Percentiles rank a stretch among this genome's conserved stretches.
These are phyloP conservation scores for Limonius californicus DNA, from an alignment of 1,140 invertebrate species.

Conservation along the genomic window DNA sequence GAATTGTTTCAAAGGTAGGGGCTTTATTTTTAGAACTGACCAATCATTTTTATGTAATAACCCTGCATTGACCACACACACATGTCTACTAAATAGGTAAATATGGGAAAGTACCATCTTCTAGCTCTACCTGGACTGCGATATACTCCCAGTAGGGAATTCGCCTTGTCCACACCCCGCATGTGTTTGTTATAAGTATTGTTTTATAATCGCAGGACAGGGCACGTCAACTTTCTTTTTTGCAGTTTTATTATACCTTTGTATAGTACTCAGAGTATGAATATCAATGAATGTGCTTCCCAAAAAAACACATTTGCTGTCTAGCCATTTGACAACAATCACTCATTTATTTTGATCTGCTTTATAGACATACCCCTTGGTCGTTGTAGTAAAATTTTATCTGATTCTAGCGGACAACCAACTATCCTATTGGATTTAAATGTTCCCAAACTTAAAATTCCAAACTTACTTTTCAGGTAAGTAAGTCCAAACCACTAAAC, in stretches of 20 bases:
- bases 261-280: not conserved
- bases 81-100: not conserved
- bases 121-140: slow-evolving; percentile 11
- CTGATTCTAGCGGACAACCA: slow-evolving; percentile 35
- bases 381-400: slow-evolving; percentile 44
- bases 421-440: slow-evolving; percentile 31
- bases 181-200: slow-evolving; percentile 18
- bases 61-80: slow-evolving; percentile 13
- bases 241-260: slow-evolving; percentile 16
- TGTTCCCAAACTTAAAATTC: slow-evolving; percentile 34
- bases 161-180: slow-evolving; percentile 15
- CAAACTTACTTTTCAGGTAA: slow-evolving; percentile 28
- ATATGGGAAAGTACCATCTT: slow-evolving; percentile 18
- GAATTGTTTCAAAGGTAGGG: slow-evolving; percentile 2
- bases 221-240: slow-evolving; percentile 5
- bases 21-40: not conserved
- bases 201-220: slow-evolving; percentile 5
- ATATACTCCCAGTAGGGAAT: slow-evolving; percentile 18
- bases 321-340: slow-evolving; percentile 45
- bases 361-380: slow-evolving; percentile 34
- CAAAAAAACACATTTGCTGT: slow-evolving; percentile 46
- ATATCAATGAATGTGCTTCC: not conserved
- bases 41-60: not conserved
- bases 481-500: slow-evolving; percentile 21
- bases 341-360: slow-evolving; percentile 28